A percentile compares a stretch with the other conserved stretches of the same genome.
phyloP scores from a whole-genome alignment of 2,888 invertebrate genomes.

The Agrenia bidenticulata region DNA sequence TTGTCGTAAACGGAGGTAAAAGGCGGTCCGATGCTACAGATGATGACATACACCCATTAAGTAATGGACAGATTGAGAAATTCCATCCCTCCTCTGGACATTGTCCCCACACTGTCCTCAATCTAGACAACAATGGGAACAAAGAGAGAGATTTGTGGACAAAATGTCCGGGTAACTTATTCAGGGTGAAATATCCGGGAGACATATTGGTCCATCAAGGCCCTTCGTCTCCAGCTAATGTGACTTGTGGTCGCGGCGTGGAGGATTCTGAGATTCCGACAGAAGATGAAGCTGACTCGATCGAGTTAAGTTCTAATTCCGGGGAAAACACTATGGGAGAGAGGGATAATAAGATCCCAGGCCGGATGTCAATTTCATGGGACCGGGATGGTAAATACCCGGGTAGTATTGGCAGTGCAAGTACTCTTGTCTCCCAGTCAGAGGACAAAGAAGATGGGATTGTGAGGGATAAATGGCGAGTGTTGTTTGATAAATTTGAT shows the following conservation, averaged over 20 bases:
- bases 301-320: background rate
- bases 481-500: constrained; percentile 67
- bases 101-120: background rate
- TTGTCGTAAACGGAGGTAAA: background rate
- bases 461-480: constrained; percentile 39
- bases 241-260: background rate
- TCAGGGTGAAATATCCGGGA: background rate
- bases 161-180: background rate
- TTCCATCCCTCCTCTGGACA: background rate
- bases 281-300: constrained; percentile 9
- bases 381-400: background rate
- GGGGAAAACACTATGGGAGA: background rate
- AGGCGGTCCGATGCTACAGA: background rate
- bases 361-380: background rate
- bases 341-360: background rate
- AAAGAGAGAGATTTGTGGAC: background rate
- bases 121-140: background rate
- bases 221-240: background rate
- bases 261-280: background rate
- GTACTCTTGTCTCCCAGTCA: no score
- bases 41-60: background rate
- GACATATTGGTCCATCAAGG: background rate
- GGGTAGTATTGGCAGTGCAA: background rate
- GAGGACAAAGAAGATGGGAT: background rate
- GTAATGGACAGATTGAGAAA: background rate